phyloP scores from a whole-genome alignment of 2,888 invertebrate species.

The Hirtodrosophila confusa region DNA sequence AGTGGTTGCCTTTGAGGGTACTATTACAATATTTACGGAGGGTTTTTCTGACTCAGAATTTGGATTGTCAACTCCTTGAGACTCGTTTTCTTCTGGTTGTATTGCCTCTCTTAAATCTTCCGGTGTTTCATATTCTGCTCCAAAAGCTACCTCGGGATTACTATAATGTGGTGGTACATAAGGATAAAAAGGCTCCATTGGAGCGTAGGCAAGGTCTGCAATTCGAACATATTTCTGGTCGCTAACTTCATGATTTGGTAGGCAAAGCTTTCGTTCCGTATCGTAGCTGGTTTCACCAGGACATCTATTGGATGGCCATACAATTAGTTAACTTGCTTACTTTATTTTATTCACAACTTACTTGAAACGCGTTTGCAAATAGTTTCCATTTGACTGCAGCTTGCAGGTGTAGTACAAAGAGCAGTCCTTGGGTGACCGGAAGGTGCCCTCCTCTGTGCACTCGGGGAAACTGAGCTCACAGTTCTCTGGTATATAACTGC shows the following conservation, averaged over 20 bases:
- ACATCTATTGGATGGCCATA: slow-evolving; percentile 58
- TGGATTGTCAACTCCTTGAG: not conserved
- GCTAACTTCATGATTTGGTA: slow-evolving; percentile 61
- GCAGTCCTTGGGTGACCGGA: slow-evolving; percentile 82
- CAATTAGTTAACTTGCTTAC: not conserved
- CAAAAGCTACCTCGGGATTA: slow-evolving; percentile 14
- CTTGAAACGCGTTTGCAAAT: slow-evolving; percentile 82
- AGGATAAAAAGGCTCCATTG: slow-evolving; percentile 39
- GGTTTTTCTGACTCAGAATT: not conserved
- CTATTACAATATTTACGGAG: no score
- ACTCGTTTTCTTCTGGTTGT: slow-evolving; percentile 5
- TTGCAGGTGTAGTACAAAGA: slow-evolving; percentile 84
- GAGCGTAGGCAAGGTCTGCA: slow-evolving; percentile 60
- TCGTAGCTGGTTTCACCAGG: slow-evolving; percentile 73
- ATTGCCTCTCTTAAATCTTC: slow-evolving; percentile 19
- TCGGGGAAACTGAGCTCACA: slow-evolving; percentile 81
- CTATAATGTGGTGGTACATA: slow-evolving; percentile 40
- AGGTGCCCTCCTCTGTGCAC: slow-evolving; percentile 81
- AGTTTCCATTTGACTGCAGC: slow-evolving; percentile 75
- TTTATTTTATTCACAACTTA: slow-evolving; percentile 37
- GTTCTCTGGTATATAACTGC: slow-evolving; percentile 73
- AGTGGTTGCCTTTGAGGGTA: no score
- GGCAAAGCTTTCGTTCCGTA: slow-evolving; percentile 55
- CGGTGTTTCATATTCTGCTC: not conserved
- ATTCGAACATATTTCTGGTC: slow-evolving; percentile 60